Base-by-base conservation (phyloP, 37 sponge, comb jelly and placozoan species). In the Crambe crambe region DNA sequence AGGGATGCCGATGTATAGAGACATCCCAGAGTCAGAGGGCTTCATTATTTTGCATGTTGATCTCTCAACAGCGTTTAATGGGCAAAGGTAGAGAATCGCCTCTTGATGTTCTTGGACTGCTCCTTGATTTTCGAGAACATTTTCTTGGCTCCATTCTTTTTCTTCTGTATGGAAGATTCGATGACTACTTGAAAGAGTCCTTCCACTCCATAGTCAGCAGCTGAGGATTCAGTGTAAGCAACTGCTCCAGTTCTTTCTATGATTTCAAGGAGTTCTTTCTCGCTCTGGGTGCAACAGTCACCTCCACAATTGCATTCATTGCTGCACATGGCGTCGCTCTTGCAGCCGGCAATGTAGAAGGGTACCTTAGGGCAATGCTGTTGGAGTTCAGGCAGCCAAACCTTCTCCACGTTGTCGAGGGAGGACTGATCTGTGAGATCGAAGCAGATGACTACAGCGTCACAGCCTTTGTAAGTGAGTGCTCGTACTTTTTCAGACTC, bases 311-410 rank as follows among this genome's bases (percentile, higher is more conserved):
- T 39, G 74, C 82, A 72, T 9, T 42, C 17, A 9, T 23, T 39
- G 2, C 56, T 58, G 42, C 76, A 75, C 68, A 83, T 38, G 2
- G 51, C 40, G 71, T 85, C 91, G 31, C 77, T 56, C 69, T 90
- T 90, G 79, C 91, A 90, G n/a, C 86, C 91, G 5, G 79, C 91
- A 9, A 90, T 74, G 83, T 68, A 85, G 68, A 82, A 51, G 0
- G 91, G 91, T 0, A 64, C 70, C 1, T 56, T 43, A 25, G 86
- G 91, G 70, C 86, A 81, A 21, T 61, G 18, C 42, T 25, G 4
- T 17, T 61, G 81, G 43, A 90, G 42, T 57, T 90, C 91, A 17
- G 86, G 91, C 0, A 90, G 22, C 91, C 91, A 90, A 4, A 77
- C 62, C 31, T 43, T 71, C 75, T 82, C 86, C 31, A 85, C 70